Conservation (phyloP, 2,113 vertebrate genomes). For the Athene cunicularia region DNA sequence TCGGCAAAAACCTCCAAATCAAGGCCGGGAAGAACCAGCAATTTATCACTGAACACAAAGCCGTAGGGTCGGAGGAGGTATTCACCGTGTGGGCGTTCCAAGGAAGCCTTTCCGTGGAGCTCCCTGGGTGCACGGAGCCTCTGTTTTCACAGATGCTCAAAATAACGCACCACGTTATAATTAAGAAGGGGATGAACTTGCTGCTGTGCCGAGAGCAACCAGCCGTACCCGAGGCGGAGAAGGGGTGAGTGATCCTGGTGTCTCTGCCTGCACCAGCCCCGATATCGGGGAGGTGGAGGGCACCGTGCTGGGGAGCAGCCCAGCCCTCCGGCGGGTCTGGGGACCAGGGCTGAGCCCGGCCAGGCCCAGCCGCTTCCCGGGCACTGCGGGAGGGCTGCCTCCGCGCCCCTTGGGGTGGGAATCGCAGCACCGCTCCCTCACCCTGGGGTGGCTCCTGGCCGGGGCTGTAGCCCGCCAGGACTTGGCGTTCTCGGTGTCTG, state of each 20-base stretch:
- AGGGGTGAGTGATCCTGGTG: neutral
- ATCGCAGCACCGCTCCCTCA: accelerated
- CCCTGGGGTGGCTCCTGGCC: accelerated
- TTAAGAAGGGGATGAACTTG: neutral
- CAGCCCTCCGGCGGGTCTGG: neutral
- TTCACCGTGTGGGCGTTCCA: neutral
- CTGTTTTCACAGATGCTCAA: neutral
- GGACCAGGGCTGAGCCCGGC: neutral
- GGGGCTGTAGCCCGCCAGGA: neutral
- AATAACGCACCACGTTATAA: too few relatives aligned
- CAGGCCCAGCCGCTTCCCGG: accelerated
- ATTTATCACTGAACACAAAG: neutral
- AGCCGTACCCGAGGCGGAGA: neutral
- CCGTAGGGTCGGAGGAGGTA: accelerated
- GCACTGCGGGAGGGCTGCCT: neutral
- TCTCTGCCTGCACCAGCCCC: neutral
- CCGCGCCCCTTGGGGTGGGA: neutral
- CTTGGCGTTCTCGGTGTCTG: neutral
- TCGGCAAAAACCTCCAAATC: too few relatives aligned
- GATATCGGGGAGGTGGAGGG: neutral
- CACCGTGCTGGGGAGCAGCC: neutral
- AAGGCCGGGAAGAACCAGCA: neutral
- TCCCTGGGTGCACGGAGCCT: neutral
- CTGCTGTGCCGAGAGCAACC: neutral
- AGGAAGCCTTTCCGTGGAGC: neutral